Conservation (phyloP, 2,888 invertebrate species). For the Diarsia mendica region DNA sequence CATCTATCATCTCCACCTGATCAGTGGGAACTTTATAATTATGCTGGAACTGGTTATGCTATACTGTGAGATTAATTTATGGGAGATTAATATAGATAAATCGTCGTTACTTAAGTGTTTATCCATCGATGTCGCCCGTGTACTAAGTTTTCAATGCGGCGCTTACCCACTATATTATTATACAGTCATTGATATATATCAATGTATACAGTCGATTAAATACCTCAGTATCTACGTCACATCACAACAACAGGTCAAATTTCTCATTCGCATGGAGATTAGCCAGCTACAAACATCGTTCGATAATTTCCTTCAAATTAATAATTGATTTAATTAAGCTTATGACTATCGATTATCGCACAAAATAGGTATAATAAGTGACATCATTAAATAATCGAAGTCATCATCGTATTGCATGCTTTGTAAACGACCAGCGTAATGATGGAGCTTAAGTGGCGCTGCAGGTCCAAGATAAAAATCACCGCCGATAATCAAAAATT, state of each 20-base stretch:
- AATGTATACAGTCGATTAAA: neutral
- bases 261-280: neutral
- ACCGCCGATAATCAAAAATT: neutral
- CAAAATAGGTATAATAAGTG: neutral
- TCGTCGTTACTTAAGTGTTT: neutral
- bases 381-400: slow-evolving; percentile 19
- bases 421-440: neutral
- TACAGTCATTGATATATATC: too few relatives aligned
- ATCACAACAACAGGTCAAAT: neutral
- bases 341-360: neutral
- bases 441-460: neutral
- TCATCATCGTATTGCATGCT: neutral
- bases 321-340: slow-evolving; percentile 10
- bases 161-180: neutral
- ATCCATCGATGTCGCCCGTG: neutral
- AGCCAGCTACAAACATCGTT: neutral
- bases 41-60: neutral
- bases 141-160: neutral
- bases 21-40: neutral
- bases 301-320: slow-evolving; percentile 7
- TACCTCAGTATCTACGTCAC: neutral
- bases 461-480: neutral
- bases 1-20: neutral
- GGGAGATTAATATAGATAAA: neutral
- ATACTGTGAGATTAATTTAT: neutral